Evolutionary conservation across 2,113 vertebrate genomes (phyloP), one percentile per base, ranked within the genome.

Genomic region (Spea bombifrons): DNA sequence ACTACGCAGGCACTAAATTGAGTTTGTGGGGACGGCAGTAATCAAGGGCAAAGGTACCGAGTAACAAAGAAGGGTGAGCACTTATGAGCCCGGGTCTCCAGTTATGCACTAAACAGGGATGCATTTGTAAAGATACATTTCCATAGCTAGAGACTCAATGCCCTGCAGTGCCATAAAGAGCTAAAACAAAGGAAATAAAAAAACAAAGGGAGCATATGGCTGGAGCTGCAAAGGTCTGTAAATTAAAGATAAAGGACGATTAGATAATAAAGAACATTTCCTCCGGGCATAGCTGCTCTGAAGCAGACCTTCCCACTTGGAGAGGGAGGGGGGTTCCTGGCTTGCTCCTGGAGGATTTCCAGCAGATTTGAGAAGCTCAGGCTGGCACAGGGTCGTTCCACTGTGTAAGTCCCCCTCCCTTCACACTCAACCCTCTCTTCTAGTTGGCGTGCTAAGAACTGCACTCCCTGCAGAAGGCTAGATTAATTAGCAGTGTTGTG

Each of bases 171-270:
- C 63, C 52, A 75, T 49, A 53, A 68, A 83, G 82, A 91, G 88
- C 86, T 87, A 86, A 88, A 85, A 86, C 88, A 87, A 86, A 88
- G 88, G 88, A 91, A 86, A 85, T 86, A 88, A 86, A 82, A 82
- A 88, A 88, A 92, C 92, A 94, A 94, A 93, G 89, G 89, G 82
- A 90, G 88, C 92, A 94, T 94, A 94, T 93, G 92, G 93, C 89
- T 88, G 86, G 87, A 88, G 88, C 89, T 87, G 90, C 88, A 85
- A 83, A 79, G 88, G 90, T 89, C 90, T 91, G 92, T 94, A 94
- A 94, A 94, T 93, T 92, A 93, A 94, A 93, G 91, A 94, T 93
- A 90, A 91, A 91, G 91, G 90, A 87, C 91, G 91, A 94, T 94
- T 93, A 93, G 91, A 92, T 93, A 93, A 93, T 94, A 90, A 92